These are phyloP conservation scores for Syrphus vitripennis DNA, from an alignment of 2,888 invertebrate species.

Conservation along the genomic window DNA sequence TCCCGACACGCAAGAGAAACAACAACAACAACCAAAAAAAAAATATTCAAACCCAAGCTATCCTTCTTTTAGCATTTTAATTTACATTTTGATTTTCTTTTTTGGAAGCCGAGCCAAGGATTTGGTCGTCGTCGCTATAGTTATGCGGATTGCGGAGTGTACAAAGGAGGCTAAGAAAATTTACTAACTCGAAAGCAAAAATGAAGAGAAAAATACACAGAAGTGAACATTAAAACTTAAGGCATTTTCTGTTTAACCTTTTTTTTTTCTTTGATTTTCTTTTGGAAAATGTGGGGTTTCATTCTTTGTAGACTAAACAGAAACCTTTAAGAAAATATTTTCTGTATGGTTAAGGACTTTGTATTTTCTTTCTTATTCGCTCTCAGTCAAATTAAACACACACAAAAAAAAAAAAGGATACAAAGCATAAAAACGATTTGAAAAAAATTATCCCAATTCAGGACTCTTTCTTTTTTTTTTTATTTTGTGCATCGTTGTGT, in stretches of 20 bases:
- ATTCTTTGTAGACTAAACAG: conserved; percentile 1
- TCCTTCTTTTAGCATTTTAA: conserved; percentile 57
- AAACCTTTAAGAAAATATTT: conserved; percentile 28
- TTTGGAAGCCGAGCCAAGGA: neutral
- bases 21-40: too few relatives aligned
- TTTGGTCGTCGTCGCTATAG: neutral
- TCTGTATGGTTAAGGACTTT: conserved; percentile 25
- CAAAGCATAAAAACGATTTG: conserved; percentile 55
- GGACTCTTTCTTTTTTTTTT: neutral
- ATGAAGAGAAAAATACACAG: conserved; percentile 34
- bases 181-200: conserved; percentile 55
- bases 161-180: conserved; percentile 20
- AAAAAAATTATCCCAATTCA: conserved; percentile 38
- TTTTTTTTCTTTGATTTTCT: neutral
- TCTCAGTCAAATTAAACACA: neutral
- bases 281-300: neutral
- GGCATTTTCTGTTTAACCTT: conserved; percentile 42
- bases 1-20: conserved; percentile 62
- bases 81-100: conserved; percentile 64
- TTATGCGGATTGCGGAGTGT: neutral
- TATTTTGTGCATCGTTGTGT: neutral
- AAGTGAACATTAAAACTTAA: conserved; percentile 55
- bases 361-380: conserved; percentile 6
- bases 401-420: conserved; percentile 14
- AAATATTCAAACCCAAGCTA: neutral